Percentiles rank a stretch among this genome's conserved stretches.
Conservation (phyloP, 2,888 invertebrate genomes). For the Tenthredo scrophulariae region DNA sequence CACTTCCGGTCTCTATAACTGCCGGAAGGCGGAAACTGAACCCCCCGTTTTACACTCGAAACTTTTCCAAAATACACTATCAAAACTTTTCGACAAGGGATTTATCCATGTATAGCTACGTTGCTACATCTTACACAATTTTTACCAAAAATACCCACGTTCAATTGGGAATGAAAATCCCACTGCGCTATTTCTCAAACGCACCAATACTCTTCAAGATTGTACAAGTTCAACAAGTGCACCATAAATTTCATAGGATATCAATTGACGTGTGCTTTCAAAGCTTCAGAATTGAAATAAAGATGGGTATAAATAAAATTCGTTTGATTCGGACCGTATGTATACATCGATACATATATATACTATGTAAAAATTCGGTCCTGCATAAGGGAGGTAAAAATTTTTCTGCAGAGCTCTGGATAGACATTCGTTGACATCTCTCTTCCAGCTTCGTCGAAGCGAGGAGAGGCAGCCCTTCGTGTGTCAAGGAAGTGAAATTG, state of each 20-base stretch:
- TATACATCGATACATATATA: background rate
- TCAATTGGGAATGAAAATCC: background rate
- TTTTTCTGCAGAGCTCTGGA: slow-evolving; percentile 8
- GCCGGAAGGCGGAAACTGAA: slow-evolving; percentile 18
- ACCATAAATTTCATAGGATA: background rate
- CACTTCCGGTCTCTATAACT: slow-evolving; percentile 7
- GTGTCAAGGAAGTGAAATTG: slow-evolving; percentile 42
- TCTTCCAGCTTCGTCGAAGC: slow-evolving; percentile 12
- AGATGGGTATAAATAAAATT: background rate
- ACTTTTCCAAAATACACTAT: background rate
- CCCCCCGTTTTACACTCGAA: background rate
- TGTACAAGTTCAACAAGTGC: no score
- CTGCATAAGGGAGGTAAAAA: background rate
- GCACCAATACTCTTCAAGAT: background rate
- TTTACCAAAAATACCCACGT: background rate
- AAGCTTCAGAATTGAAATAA: background rate
- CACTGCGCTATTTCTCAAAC: background rate
- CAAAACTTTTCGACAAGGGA: background rate
- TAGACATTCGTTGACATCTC: slow-evolving; percentile 34
- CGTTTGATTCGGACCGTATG: background rate
- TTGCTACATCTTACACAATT: background rate
- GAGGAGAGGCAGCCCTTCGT: slow-evolving; percentile 5
- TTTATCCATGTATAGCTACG: background rate
- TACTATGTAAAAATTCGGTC: background rate
- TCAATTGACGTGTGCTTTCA: background rate